These are phyloP conservation scores for Rhadinocentrus ornatus DNA, from an alignment of 2,797 vertebrate species.

Conservation along the genomic window DNA sequence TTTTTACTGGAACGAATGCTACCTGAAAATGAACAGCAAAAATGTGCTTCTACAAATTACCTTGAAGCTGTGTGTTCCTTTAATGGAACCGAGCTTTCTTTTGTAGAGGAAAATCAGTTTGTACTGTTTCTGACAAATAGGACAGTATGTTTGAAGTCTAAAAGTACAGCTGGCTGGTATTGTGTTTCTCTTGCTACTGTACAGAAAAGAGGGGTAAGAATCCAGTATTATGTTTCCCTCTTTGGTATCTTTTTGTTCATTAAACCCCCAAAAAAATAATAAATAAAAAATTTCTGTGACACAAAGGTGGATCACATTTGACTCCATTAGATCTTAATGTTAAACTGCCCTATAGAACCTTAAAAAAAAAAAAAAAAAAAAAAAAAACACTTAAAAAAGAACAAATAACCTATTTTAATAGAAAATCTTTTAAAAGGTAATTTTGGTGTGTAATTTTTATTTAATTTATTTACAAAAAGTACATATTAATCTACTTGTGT, in stretches of 20 bases:
- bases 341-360: too few relatives aligned
- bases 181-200: background rate
- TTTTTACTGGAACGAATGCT: constrained; percentile 21
- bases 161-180: too few relatives aligned
- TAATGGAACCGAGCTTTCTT: constrained; percentile 38
- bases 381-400: too few relatives aligned
- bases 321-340: too few relatives aligned
- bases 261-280: background rate
- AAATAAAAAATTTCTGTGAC: background rate
- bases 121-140: constrained; percentile 41
- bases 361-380: too few relatives aligned
- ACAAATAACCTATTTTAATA: too few relatives aligned
- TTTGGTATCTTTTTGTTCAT: background rate
- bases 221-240: constrained; percentile 4
- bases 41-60: constrained; percentile 28
- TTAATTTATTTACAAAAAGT: too few relatives aligned
- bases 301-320: too few relatives aligned
- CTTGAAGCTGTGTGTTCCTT: constrained; percentile 32
- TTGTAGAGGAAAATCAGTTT: constrained; percentile 29
- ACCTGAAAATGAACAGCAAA: constrained; percentile 10
- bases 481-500: too few relatives aligned
- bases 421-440: too few relatives aligned
- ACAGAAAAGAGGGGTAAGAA: constrained; percentile 21
- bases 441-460: too few relatives aligned
- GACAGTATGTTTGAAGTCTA: background rate